Evolutionary conservation across 2,113 vertebrate species (phyloP).

Genomic region (Crotalus horridus): DNA sequence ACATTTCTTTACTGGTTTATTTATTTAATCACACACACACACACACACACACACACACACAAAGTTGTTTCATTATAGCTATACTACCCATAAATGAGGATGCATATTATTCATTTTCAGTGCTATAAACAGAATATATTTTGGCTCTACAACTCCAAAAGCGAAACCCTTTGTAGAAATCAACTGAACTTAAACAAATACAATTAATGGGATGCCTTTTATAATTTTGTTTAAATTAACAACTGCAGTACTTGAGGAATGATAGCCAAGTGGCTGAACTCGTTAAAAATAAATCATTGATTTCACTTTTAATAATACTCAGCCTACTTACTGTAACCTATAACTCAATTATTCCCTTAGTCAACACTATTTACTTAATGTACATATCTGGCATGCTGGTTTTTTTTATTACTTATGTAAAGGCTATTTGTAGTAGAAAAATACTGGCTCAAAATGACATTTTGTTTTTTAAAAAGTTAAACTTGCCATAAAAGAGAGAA

Average conservation of each 20-base stretch:
- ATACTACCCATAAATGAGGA: not conserved
- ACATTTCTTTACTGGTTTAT: too few relatives aligned
- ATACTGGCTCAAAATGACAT: not conserved
- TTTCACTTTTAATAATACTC: constrained; percentile 37
- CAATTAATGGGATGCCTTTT: constrained; percentile 28
- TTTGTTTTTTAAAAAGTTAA: not conserved
- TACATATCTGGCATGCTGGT: constrained; percentile 25
- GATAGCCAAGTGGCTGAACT: constrained; percentile 30
- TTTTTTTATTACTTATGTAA: constrained; percentile 19
- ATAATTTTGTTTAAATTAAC: constrained; percentile 31
- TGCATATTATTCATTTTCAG: not conserved
- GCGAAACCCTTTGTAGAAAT: not conserved
- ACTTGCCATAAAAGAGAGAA: not conserved
- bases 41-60: too few relatives aligned
- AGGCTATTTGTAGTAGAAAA: not conserved
- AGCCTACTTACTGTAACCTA: constrained; percentile 31
- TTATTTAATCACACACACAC: too few relatives aligned
- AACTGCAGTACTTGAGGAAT: constrained; percentile 7
- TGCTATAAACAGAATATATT: not conserved
- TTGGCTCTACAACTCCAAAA: not conserved
- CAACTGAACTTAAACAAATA: constrained; percentile 24
- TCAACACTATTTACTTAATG: constrained; percentile 32
- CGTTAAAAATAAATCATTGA: constrained; percentile 36
- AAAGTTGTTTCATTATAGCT: not conserved
- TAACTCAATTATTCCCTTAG: constrained; percentile 28